A percentile compares a stretch with the other conserved stretches of the same genome.
phyloP scores from a whole-genome alignment of 2,888 invertebrate genomes.

The Metacarcinus magister region DNA sequence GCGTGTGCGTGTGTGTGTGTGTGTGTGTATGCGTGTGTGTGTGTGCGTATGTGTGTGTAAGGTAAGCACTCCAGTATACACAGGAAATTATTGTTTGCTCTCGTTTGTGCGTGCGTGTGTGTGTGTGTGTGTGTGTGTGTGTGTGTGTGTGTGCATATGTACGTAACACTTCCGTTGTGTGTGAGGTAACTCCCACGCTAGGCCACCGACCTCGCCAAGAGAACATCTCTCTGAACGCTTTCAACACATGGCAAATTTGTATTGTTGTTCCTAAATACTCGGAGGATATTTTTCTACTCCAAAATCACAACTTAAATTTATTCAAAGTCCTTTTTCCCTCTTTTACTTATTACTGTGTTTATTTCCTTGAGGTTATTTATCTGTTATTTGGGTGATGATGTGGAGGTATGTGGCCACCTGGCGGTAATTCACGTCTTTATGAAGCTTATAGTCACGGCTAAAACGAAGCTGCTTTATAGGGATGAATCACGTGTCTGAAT shows the following conservation, averaged over 20 bases:
- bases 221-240: neutral
- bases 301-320: too few relatives aligned
- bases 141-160: constrained; percentile 20
- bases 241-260: neutral
- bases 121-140: neutral
- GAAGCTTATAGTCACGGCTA: neutral
- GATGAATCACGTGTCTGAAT: neutral
- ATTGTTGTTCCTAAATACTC: neutral
- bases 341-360: too few relatives aligned
- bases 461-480: neutral
- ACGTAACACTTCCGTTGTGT: neutral
- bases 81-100: constrained; percentile 22
- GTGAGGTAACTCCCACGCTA: neutral
- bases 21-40: neutral
- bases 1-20: neutral
- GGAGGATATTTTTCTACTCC: too few relatives aligned
- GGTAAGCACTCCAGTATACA: constrained; percentile 26
- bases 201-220: neutral
- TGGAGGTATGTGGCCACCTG: neutral
- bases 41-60: neutral
- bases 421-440: neutral
- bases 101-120: neutral
- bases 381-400: neutral
- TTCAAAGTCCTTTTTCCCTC: too few relatives aligned
- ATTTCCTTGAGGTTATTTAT: too few relatives aligned